Evolutionary conservation across 2,113 vertebrate species (phyloP).

Genomic region (Pongo pygmaeus): DNA sequence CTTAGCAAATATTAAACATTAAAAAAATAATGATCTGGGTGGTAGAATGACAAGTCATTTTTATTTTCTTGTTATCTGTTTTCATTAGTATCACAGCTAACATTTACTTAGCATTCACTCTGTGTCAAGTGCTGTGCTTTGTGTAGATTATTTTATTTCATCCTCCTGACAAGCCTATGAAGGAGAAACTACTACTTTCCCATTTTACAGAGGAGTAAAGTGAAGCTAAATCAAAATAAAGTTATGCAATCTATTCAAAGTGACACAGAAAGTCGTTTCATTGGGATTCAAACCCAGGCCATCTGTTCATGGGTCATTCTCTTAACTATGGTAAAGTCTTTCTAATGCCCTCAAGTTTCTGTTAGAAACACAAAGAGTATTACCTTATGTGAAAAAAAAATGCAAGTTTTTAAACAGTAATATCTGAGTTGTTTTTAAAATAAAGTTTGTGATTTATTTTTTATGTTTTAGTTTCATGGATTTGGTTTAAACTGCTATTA

Average conservation of each 20-base stretch:
- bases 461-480: conserved; percentile 34
- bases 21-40: not conserved
- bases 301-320: not conserved
- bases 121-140: not conserved
- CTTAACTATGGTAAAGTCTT: not conserved
- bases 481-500: not conserved
- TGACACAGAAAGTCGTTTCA: not conserved
- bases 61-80: not conserved
- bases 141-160: not conserved
- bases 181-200: not conserved
- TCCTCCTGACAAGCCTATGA: not conserved
- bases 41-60: not conserved
- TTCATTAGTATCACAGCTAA: not conserved
- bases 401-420: not conserved
- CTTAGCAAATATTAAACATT: not conserved
- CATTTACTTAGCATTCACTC: not conserved
- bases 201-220: not conserved
- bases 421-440: not conserved
- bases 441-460: not conserved
- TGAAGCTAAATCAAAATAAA: not conserved
- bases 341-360: not conserved
- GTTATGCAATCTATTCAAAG: not conserved
- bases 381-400: not conserved
- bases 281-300: not conserved
- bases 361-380: not conserved